Evolutionary conservation across 2,888 invertebrate species (phyloP).

Genomic region (Cinara cedri): DNA sequence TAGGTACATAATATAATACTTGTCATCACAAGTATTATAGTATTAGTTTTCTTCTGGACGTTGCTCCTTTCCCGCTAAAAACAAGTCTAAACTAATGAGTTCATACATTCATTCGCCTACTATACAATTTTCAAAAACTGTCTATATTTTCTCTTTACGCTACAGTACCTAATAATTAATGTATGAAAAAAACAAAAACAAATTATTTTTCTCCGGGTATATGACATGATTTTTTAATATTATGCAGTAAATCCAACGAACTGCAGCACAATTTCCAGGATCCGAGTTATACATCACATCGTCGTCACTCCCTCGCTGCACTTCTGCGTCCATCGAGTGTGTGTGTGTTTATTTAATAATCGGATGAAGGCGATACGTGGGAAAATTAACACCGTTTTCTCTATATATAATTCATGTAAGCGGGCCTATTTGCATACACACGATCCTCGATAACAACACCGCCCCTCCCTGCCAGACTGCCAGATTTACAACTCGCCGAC

Average conservation of each 20-base stretch:
- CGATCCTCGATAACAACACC: slow-evolving; percentile 39
- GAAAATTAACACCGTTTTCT: slow-evolving; percentile 55
- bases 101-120: too few species aligned
- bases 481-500: slow-evolving; percentile 37
- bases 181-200: too few species aligned
- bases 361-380: slow-evolving; percentile 56
- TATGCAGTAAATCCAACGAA: slow-evolving; percentile 22
- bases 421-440: slow-evolving; percentile 51
- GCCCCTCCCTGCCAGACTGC: slow-evolving; percentile 3
- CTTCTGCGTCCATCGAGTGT: neutral
- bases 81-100: too few species aligned
- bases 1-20: too few species aligned
- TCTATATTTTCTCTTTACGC: too few species aligned
- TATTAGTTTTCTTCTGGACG: too few species aligned
- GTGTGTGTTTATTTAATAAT: slow-evolving; percentile 54
- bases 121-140: too few species aligned
- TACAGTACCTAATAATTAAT: too few species aligned
- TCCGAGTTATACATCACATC: neutral
- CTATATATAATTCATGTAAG: slow-evolving; percentile 54
- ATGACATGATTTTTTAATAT: slow-evolving; percentile 24
- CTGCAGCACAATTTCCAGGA: too few species aligned
- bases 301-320: neutral
- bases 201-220: slow-evolving; percentile 3
- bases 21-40: too few species aligned
- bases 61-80: too few species aligned